Base-by-base conservation (phyloP, 2,113 vertebrate species). In the Addax nasomaculatus region DNA sequence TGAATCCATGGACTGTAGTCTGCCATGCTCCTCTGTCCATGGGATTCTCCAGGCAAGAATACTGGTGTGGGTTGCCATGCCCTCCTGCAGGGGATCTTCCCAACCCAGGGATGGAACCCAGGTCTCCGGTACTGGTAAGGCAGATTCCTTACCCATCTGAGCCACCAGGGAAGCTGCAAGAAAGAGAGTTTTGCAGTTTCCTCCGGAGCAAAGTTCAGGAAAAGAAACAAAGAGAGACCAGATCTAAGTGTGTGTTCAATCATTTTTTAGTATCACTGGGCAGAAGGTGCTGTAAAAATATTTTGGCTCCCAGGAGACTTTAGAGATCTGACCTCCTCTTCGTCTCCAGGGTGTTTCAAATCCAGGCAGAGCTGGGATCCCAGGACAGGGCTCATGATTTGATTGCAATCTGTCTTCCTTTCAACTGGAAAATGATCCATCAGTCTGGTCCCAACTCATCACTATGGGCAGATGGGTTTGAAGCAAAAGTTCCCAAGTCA, bases 191-290 rank as follows among this genome's bases (percentile, higher is more conserved):
- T 13, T 80, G 14, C 36, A 53, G 17, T 33, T 53, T 53, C 49
- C 43, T 67, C 27, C 29, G 0, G 21, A 36, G 49, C 14, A 17
- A 3, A 25, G 8, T 2, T 17, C 0, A 5, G 12, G 13, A 36
- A 49, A 16, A 8, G 15, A 76, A 73, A 57, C 30, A 7, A 45
- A 13, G 29, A 36, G 13, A 36, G 27, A 1, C 43, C 60, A 9
- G 14, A 43, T 23, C 36, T 13, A 21, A 11, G 60, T 1, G 10
- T 23, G 67, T 51, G 16, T 73, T 78, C n/a, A 17, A n/a, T 15
- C 17, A 33, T 43, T 53, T 64, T 47, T n/a, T 6, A 17, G 53
- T 12, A 15, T 78, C 95, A 29, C 5, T 5, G 1, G 58, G 51
- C 25, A 15, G 80, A 79, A 89, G 36, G 39, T 30, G 5, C 33